Conservation (phyloP, 2,888 invertebrate genomes). For the Aporophyla nigra region DNA sequence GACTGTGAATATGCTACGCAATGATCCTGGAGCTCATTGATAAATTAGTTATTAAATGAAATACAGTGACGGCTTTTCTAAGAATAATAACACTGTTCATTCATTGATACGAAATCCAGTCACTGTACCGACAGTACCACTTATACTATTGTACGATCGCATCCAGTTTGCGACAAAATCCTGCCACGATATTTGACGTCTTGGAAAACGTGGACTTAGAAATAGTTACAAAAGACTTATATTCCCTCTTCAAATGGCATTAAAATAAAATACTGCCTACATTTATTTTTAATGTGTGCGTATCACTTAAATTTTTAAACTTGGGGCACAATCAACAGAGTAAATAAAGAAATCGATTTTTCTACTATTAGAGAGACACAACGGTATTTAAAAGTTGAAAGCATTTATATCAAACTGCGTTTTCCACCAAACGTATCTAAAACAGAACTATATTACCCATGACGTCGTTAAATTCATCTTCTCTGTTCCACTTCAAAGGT, state of each 20-base stretch:
- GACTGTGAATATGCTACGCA: no score
- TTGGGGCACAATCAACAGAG: no score
- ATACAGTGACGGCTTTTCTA: background rate
- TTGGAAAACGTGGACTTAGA: background rate
- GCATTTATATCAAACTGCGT: no score
- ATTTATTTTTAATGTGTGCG: background rate
- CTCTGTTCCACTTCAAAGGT: background rate
- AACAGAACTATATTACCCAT: background rate
- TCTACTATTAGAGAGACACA: no score
- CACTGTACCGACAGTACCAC: background rate
- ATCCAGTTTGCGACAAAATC: no score
- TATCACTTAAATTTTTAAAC: background rate
- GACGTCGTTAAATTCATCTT: no score
- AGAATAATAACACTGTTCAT: background rate
- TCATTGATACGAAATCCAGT: background rate
- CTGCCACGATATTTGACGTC: no score
- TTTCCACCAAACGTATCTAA: no score
- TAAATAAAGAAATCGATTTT: background rate
- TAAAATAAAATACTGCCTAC: background rate
- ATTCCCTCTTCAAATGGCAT: no score
- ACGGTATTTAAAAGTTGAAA: no score
- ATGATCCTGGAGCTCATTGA: background rate
- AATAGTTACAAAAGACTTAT: background rate
- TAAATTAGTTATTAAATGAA: background rate
- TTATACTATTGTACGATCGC: no score